Evolutionary conservation across 2,797 vertebrate species (phyloP).

Genomic region (Tragopan temminckii): DNA sequence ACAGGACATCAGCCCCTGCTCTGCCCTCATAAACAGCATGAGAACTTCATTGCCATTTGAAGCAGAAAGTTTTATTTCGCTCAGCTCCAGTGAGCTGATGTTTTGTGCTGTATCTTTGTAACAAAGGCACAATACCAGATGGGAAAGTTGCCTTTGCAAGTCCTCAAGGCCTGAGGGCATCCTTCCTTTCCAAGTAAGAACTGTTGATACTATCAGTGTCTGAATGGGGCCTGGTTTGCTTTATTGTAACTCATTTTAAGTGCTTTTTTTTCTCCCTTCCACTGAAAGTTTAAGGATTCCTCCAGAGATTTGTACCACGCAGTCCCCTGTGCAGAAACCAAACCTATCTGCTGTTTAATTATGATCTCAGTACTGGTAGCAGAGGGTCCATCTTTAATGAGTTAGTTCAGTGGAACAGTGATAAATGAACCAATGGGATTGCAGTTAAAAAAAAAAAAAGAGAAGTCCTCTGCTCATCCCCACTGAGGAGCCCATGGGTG

Average conservation of each 20-base stretch:
- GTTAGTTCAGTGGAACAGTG: neutral
- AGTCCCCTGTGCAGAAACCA: neutral
- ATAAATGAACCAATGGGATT: neutral
- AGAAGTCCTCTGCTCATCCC: neutral
- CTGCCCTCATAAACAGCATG: fast-evolving
- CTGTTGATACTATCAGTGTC: constrained; percentile 39
- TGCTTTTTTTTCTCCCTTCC: fast-evolving
- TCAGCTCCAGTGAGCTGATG: neutral
- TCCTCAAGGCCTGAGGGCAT: neutral
- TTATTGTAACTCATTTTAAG: constrained; percentile 24
- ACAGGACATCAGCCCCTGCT: neutral
- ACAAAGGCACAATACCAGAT: neutral
- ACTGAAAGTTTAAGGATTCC: neutral
- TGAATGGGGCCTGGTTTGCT: neutral
- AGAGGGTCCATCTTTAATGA: neutral
- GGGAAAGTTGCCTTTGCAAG: constrained; percentile 11
- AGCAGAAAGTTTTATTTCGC: neutral
- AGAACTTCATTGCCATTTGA: neutral
- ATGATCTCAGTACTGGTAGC: neutral
- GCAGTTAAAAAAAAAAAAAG: neutral
- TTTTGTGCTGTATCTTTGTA: neutral
- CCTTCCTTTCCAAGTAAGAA: constrained; percentile 1
- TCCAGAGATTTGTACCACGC: neutral
- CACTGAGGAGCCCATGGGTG: neutral
- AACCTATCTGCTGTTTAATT: neutral